Evolutionary conservation across 2,113 vertebrate genomes (phyloP).

Genomic region (Siphamia tubifer): DNA sequence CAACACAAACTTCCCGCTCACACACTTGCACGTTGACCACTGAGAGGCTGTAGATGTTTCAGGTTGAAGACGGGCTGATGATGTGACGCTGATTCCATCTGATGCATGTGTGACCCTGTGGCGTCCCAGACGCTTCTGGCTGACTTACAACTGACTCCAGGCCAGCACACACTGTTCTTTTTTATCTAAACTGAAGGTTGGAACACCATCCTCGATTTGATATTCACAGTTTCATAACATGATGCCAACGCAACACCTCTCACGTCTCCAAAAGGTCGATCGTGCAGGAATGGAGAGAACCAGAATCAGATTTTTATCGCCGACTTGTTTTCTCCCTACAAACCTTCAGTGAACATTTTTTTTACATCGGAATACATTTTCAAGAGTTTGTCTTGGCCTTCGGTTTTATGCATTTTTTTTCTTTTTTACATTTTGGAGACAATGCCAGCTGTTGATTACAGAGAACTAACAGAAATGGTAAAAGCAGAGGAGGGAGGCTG

Average conservation of each 20-base stretch:
- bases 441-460: constrained; percentile 49
- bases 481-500: constrained; percentile 10
- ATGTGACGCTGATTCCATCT: neutral
- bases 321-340: neutral
- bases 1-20: too few species aligned
- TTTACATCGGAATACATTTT: neutral
- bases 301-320: neutral
- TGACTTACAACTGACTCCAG: constrained; percentile 1
- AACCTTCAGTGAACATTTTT: neutral
- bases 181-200: neutral
- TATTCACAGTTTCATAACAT: neutral
- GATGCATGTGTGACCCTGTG: neutral
- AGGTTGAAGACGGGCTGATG: too few species aligned
- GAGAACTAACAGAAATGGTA: constrained; percentile 29
- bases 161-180: neutral
- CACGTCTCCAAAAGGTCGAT: neutral
- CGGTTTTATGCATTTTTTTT: constrained; percentile 1
- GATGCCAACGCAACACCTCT: neutral
- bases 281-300: constrained; percentile 21
- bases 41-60: too few species aligned
- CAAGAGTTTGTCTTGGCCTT: constrained; percentile 38
- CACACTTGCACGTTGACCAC: too few species aligned
- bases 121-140: neutral
- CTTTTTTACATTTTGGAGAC: constrained; percentile 7
- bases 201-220: neutral